These are phyloP conservation scores for Tauraco hartlaubi DNA, from an alignment of 2,797 vertebrate genomes.

Conservation along the genomic window DNA sequence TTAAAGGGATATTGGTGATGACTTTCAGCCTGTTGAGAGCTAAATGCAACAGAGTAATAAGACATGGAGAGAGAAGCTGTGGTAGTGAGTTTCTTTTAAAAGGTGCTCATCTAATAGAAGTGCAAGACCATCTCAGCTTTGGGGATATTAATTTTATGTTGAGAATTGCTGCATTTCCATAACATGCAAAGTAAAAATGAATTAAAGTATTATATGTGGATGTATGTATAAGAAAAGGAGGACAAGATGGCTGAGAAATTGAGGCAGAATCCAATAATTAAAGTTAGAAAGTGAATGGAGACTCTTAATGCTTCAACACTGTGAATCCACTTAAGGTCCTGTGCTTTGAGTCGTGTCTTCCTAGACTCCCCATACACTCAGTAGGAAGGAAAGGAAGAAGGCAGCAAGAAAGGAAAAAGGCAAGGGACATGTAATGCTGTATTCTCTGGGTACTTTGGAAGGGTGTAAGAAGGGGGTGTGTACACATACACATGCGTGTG, in stretches of 20 bases:
- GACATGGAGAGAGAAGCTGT: neutral
- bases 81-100: neutral
- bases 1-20: neutral
- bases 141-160: neutral
- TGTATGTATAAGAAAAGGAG: neutral
- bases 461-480: neutral
- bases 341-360: neutral
- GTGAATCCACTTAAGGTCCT: neutral
- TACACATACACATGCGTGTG: rapidly evolving
- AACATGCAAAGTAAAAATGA: neutral
- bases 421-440: neutral
- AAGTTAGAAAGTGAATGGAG: neutral
- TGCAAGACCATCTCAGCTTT: neutral
- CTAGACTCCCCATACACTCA: neutral
- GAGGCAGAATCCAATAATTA: neutral
- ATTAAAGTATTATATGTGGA: neutral
- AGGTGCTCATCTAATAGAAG: neutral
- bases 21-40: neutral
- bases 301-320: neutral
- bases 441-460: neutral
- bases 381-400: neutral
- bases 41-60: neutral
- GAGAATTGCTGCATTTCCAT: neutral
- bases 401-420: neutral
- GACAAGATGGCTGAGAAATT: neutral